Conservation (phyloP, 2,113 vertebrate species). For the Rynchops niger region DNA sequence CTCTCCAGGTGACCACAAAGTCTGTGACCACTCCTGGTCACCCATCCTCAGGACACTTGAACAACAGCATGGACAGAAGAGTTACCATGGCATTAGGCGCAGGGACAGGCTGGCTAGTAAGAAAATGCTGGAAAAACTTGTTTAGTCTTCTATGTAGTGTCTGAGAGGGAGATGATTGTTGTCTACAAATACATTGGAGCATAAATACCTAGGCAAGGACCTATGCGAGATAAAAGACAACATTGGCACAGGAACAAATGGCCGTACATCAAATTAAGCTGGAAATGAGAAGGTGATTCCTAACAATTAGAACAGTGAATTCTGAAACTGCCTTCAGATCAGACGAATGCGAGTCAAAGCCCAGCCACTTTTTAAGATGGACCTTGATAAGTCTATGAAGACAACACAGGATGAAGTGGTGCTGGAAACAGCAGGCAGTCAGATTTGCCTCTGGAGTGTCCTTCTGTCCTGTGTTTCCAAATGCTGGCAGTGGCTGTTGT, state of each 20-base stretch:
- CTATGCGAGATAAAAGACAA: neutral
- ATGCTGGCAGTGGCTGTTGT: neutral
- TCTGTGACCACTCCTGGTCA: neutral
- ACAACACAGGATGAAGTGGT: neutral
- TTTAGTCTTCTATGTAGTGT: neutral
- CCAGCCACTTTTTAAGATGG: neutral
- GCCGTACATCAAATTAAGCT: neutral
- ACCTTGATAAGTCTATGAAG: neutral
- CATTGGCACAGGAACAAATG: neutral
- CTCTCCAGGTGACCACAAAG: neutral
- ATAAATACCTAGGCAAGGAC: neutral
- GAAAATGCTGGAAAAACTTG: neutral
- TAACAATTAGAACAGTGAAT: neutral
- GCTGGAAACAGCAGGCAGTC: neutral
- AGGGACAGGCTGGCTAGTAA: neutral
- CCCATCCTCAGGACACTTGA: neutral
- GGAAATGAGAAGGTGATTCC: neutral
- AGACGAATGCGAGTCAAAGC: fast-evolving
- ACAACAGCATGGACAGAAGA: neutral
- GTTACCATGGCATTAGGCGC: neutral
- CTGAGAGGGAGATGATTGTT: neutral
- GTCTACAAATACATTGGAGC: neutral
- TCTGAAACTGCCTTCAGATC: neutral
- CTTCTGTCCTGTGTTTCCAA: neutral
- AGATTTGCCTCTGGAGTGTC: neutral